Evolutionary conservation across 2,113 vertebrate genomes (phyloP).

Genomic region (Chaetura pelagica): DNA sequence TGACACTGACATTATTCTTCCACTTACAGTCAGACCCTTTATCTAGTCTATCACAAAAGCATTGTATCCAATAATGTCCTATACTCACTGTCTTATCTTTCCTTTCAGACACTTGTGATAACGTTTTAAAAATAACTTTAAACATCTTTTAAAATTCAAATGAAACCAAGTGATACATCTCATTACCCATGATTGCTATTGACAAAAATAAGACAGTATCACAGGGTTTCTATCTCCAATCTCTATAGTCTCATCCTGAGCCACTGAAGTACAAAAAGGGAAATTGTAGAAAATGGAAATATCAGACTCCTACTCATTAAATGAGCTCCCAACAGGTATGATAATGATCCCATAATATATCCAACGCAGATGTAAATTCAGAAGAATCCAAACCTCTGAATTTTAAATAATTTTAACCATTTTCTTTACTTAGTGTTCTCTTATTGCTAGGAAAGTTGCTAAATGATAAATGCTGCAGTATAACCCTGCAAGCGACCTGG

Average conservation of each 20-base stretch:
- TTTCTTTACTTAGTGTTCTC: neutral
- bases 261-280: neutral
- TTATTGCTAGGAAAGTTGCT: neutral
- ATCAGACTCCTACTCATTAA: neutral
- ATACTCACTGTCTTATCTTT: conserved; percentile 3
- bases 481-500: neutral
- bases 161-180: conserved; percentile 53
- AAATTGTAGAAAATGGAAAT: neutral
- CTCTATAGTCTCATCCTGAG: neutral
- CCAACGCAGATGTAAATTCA: neutral
- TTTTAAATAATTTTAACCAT: neutral
- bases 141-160: conserved; percentile 59
- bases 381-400: neutral
- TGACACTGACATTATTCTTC: neutral
- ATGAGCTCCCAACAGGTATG: neutral
- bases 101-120: neutral
- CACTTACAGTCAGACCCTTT: neutral
- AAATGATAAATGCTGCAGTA: neutral
- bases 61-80: neutral
- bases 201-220: conserved; percentile 45
- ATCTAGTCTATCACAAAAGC: neutral
- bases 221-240: conserved; percentile 9
- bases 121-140: conserved; percentile 56
- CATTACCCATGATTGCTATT: conserved; percentile 29
- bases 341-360: neutral